phyloP scores from a whole-genome alignment of 1,140 invertebrate species.

The Papilio glaucus region DNA sequence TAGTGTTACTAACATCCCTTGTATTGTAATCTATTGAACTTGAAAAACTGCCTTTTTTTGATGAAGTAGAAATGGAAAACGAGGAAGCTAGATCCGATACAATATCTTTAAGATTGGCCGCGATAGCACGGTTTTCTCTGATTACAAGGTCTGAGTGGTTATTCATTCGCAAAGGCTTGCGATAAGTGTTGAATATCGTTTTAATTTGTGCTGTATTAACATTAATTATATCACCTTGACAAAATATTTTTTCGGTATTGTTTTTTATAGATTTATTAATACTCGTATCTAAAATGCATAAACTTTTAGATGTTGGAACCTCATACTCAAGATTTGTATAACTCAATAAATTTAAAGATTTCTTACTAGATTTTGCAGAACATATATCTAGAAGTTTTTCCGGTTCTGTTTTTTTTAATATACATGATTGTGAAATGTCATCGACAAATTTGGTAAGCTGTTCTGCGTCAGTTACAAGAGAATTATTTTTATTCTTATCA shows the following conservation, averaged over 20 bases:
- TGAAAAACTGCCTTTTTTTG: slow-evolving; percentile 27
- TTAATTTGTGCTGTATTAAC: slow-evolving; percentile 34
- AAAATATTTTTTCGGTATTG: background rate
- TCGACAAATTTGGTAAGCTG: background rate
- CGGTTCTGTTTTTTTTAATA: background rate
- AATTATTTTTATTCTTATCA: slow-evolving; percentile 22
- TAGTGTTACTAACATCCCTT: slow-evolving; percentile 11
- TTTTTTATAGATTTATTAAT: background rate
- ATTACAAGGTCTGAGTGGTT: slow-evolving; percentile 3
- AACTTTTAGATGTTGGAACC: background rate
- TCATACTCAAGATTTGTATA: slow-evolving; percentile 11
- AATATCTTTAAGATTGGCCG: background rate
- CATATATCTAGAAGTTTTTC: background rate
- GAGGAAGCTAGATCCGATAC: slow-evolving; percentile 6
- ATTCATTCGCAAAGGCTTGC: background rate
- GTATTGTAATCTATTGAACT: slow-evolving; percentile 18
- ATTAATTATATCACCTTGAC: slow-evolving; percentile 24
- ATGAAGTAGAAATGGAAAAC: background rate
- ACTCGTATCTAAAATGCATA: background rate
- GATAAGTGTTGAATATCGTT: slow-evolving; percentile 14
- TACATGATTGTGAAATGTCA: background rate
- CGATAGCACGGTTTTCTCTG: slow-evolving; percentile 9
- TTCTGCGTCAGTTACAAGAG: background rate
- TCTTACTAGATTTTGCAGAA: background rate
- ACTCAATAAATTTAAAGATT: background rate